Evolutionary conservation across 2,888 invertebrate genomes (phyloP), one percentile per base, ranked within the genome.

Genomic region (Orthosia incerta): DNA sequence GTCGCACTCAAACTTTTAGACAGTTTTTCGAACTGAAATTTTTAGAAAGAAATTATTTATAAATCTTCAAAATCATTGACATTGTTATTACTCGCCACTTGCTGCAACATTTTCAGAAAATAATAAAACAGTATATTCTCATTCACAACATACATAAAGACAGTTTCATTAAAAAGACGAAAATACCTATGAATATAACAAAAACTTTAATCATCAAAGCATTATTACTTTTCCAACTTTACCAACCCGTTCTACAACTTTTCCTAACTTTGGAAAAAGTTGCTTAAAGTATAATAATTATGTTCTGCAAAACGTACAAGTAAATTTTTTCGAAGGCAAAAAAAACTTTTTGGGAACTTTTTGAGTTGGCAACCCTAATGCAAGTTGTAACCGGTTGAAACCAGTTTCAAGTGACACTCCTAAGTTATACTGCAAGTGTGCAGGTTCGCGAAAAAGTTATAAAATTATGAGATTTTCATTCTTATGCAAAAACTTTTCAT

Each of bases 381-480:
- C 79, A 84, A 86, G 88, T 88, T 89, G 76, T 79, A 85, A 82
- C 88, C 79, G 57, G 86, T 86, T 79, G 70, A 81, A 86, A 85
- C 88, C 83, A 76, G 88, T 87, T 89, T 79, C 79, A 86, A 89
- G 88, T 88, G 89, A 86, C 88, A 87, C 84, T 88, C 81, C 77
- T 83, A 85, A 85, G 84, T 84, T 87, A 55, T 45, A 59, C 79
- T 81, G 84, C 82, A 82, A 86, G 79, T 65, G 68, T 76, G 72
- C 79, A 61, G 62, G 74, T 57, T 82, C 31, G 76, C 65, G 82
- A 84, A 82, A 86, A 84, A 87, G 74, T 86, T 85, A 75, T 46
- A 63, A 80, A 86, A 86, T 87, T 84, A 87, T 74, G 73, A 79
- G 63, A 62, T 68, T 78, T 63, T 82, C 75, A 83, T 87, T 85